Percentiles rank a stretch among this genome's conserved stretches.
Evolutionary conservation across 2,797 vertebrate species (phyloP).

Genomic region (Mastacembelus armatus): DNA sequence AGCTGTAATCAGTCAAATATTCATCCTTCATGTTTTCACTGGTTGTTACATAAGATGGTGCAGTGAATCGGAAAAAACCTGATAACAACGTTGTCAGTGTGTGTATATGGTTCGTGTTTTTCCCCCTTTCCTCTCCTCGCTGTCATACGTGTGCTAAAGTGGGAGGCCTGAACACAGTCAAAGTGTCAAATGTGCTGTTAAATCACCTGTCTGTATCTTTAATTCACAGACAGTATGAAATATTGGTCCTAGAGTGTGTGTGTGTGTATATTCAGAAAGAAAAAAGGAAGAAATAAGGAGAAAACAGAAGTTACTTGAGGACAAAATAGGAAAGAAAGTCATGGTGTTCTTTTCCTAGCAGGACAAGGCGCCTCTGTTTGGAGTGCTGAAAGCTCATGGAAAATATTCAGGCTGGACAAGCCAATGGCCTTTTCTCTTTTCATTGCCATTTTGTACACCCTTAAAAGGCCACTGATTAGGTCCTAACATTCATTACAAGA

Average conservation of each 20-base stretch:
- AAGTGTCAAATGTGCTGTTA: conserved; percentile 39
- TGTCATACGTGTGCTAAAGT: conserved; percentile 36
- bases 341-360: conserved; percentile 29
- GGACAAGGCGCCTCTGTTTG: conserved; percentile 70
- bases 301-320: conserved; percentile 39
- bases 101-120: conserved; percentile 31
- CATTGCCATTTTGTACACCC: conserved; percentile 47
- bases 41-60: conserved; percentile 47
- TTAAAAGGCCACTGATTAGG: conserved; percentile 56
- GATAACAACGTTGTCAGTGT: conserved; percentile 28
- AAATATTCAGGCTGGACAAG: conserved; percentile 63
- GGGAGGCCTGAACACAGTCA: conserved; percentile 51
- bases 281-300: conserved; percentile 10
- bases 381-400: conserved; percentile 60
- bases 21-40: conserved; percentile 5
- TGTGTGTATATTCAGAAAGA: conserved; percentile 12
- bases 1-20: conserved; percentile 44
- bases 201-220: conserved; percentile 48
- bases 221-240: conserved; percentile 26
- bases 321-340: conserved; percentile 33
- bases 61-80: conserved; percentile 27
- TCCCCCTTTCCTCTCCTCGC: background rate
- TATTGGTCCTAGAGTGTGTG: conserved; percentile 1
- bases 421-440: conserved; percentile 31
- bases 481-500: conserved; percentile 29